phyloP scores from a whole-genome alignment of 2,113 vertebrate genomes.

The Triplophysa tibetana region DNA sequence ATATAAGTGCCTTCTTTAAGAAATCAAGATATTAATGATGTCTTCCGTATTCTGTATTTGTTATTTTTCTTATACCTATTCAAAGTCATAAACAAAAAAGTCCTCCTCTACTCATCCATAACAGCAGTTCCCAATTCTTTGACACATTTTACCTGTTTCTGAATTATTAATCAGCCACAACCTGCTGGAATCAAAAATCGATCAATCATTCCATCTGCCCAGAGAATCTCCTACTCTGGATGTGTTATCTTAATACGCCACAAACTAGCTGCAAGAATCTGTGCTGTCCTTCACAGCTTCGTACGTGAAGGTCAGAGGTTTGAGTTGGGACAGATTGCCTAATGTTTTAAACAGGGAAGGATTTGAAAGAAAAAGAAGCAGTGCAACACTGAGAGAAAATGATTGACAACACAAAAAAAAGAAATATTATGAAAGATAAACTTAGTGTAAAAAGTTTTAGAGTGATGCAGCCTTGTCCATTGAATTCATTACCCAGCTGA shows the following conservation, averaged over 20 bases:
- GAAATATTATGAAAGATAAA: no score
- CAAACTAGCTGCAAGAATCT: background rate
- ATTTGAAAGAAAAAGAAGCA: no score
- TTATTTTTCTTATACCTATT: background rate
- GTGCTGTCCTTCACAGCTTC: background rate
- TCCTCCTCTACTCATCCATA: background rate
- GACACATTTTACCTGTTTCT: background rate
- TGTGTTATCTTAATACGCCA: slow-evolving; percentile 13
- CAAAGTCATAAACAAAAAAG: background rate
- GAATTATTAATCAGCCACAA: slow-evolving; percentile 29
- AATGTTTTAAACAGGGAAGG: background rate
- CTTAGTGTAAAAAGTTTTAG: no score
- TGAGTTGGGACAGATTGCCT: background rate
- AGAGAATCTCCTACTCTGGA: slow-evolving; percentile 10
- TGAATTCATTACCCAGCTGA: no score
- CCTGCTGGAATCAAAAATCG: slow-evolving; percentile 27
- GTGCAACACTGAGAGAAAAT: no score
- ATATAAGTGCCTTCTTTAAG: background rate
- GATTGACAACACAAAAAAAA: no score
- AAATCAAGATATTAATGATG: background rate
- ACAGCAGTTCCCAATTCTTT: background rate
- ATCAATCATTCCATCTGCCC: slow-evolving; percentile 22
- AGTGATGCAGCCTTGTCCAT: no score
- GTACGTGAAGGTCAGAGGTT: background rate
- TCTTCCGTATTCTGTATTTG: background rate